Evolutionary conservation across 2,888 invertebrate genomes (phyloP).

Genomic region (Thera britannica): DNA sequence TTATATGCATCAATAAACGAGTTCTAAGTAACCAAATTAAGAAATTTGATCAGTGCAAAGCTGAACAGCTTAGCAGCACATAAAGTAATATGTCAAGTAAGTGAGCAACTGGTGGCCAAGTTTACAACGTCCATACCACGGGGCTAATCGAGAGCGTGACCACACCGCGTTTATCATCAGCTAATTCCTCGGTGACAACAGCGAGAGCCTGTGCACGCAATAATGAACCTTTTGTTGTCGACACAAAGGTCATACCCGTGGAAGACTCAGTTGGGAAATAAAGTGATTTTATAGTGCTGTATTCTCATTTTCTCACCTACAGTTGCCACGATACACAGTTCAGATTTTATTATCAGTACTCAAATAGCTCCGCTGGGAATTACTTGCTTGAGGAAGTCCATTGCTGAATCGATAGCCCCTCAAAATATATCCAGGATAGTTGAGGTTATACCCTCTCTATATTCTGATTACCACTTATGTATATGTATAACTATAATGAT

Average conservation of each 20-base stretch:
- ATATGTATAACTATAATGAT: too few species aligned
- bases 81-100: neutral
- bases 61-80: neutral
- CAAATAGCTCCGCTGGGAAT: too few species aligned
- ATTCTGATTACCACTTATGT: too few species aligned
- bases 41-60: too few species aligned
- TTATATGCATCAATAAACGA: too few species aligned
- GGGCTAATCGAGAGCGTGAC: slow-evolving; percentile 29
- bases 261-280: neutral
- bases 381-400: too few species aligned
- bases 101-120: neutral
- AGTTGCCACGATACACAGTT: neutral
- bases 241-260: slow-evolving; percentile 1
- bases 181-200: slow-evolving; percentile 22
- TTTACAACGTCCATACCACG: slow-evolving; percentile 7
- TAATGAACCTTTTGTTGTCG: slow-evolving; percentile 16
- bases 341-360: neutral
- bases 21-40: too few species aligned
- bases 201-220: slow-evolving; percentile 6
- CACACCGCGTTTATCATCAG: slow-evolving; percentile 36
- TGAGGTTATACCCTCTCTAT: too few species aligned
- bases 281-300: slow-evolving; percentile 12
- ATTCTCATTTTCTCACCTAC: slow-evolving; percentile 15
- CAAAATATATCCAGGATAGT: too few species aligned
- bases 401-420: too few species aligned